Evolutionary conservation across 2,888 invertebrate genomes (phyloP).

Genomic region (Ernsta delagoae): DNA sequence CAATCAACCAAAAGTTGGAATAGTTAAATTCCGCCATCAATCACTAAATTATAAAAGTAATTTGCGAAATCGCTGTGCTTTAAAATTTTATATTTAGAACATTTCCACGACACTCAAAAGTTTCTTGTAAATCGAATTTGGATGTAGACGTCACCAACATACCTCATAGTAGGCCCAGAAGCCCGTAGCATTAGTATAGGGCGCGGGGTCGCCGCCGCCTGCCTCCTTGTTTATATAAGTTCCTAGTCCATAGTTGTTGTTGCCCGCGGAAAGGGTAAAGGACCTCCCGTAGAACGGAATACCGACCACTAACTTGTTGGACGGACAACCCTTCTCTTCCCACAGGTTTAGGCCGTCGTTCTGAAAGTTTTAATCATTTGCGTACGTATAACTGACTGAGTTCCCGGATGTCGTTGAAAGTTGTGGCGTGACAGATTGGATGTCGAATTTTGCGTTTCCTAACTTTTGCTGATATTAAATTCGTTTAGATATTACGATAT

Average conservation of each 20-base stretch:
- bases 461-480: background rate
- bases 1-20: no score
- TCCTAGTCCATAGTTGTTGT: constrained; percentile 92
- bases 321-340: constrained; percentile 95
- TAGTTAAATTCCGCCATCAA: no score
- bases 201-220: constrained; percentile 93
- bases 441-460: background rate
- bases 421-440: no score
- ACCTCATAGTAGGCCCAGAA: constrained; percentile 95
- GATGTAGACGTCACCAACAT: constrained; percentile 42
- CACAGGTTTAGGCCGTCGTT: constrained; percentile 94
- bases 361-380: constrained; percentile 71
- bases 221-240: constrained; percentile 96
- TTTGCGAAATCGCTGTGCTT: no score
- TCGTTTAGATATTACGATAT: background rate
- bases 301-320: constrained; percentile 94
- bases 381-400: constrained; percentile 10
- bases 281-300: constrained; percentile 95
- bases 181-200: constrained; percentile 94
- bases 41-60: no score
- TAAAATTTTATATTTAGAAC: background rate
- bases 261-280: constrained; percentile 92
- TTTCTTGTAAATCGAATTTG: background rate
- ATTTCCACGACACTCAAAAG: background rate
- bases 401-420: background rate